Conservation (phyloP, 2,797 vertebrate genomes). For the Molossus alvarezi region DNA sequence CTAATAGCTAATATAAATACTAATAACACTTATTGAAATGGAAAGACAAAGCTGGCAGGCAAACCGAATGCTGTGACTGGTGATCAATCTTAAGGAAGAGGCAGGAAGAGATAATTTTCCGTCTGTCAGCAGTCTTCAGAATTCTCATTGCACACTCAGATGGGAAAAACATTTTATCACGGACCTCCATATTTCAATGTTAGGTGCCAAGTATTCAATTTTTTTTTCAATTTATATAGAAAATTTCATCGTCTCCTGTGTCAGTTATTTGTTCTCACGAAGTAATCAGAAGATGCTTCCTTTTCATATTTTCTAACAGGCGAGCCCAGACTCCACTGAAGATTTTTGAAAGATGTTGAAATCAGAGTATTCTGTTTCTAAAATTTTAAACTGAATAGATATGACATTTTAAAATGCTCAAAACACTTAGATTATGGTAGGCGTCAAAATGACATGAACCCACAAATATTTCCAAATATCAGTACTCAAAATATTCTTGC, state of each 20-base stretch:
- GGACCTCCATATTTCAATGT: neutral
- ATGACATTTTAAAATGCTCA: constrained; percentile 8
- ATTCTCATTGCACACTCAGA: neutral
- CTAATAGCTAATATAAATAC: neutral
- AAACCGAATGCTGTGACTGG: neutral
- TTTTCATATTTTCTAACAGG: neutral
- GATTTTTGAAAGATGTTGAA: neutral
- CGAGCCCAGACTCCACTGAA: neutral
- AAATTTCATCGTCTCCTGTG: neutral
- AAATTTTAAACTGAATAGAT: neutral
- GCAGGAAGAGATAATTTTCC: neutral
- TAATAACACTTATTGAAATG: neutral
- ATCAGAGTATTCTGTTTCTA: neutral
- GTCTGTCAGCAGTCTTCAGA: neutral
- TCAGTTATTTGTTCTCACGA: neutral
- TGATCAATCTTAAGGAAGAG: neutral
- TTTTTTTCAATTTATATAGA: neutral
- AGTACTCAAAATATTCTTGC: neutral
- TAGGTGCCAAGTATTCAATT: neutral
- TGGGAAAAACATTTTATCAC: neutral
- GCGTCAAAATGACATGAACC: neutral
- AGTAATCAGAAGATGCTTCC: neutral
- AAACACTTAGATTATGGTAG: neutral
- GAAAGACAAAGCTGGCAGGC: neutral
- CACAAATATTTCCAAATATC: neutral